Base-by-base conservation (phyloP, 2,113 vertebrate genomes). In the Tychaedon coryphoeus region DNA sequence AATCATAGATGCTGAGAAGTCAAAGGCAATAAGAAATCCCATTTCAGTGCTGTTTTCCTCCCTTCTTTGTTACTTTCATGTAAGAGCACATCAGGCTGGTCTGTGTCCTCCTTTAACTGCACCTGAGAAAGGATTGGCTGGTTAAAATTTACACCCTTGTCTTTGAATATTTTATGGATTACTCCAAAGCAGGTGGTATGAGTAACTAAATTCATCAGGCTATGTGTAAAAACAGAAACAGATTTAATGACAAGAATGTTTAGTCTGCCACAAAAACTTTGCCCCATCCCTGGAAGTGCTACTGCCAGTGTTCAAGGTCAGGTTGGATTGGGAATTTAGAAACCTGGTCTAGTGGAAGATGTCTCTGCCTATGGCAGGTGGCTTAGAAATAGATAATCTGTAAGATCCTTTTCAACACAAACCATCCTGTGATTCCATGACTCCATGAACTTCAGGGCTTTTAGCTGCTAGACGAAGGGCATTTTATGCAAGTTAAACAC, bases 1-100 rank as follows among this genome's bases (percentile, higher is more conserved):
- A 71, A 17, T 2, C 1, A 3, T 9, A 65, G 8, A 19, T 66
- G 9, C 1, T 2, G 9, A 66, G n/a, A 62, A 66, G 13, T 45
- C 13, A 84, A 77, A 77, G 38, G 13, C 31, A 29, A 14, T 34
- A 77, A 62, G 33, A 86, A 76, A 71, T 67, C 48, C 9, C 3
- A 29, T 78, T 69, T n/a, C 23, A 26, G 1, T 76, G 18, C 2
- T 50, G 6, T 92, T 88, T 86, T 69, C 24, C 31, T 92, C 36
- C 5, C 8, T 47, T 12, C 14, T 83, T 79, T 76, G 9, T 14
- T 72, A 31, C 57, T 74, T 76, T 51, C 29, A 74, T 13, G 8
- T 67, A 64, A 62, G 43, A 73, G 2, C 38, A 50, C 11, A 1
- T 54, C 47, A 84, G 25, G 10, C 10, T 90, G 47, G 33, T 78